These are phyloP conservation scores for Eucidaris tribuloides DNA, from an alignment of 35 echinoderm and acorn worm species.

Conservation along the genomic window DNA sequence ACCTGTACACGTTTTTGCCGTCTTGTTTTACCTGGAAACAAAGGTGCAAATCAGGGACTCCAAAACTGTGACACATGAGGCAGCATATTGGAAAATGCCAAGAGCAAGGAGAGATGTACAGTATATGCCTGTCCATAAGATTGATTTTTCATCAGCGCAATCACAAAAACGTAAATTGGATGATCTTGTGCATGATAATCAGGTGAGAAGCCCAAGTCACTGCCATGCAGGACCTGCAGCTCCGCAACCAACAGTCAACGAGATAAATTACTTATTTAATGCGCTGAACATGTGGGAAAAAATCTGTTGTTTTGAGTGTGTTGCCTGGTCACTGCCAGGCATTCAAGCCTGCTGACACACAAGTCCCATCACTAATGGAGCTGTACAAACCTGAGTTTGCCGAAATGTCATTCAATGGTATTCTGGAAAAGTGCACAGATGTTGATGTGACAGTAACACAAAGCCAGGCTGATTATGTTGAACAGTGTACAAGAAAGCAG, in stretches of 20 bases:
- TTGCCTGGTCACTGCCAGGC: neutral
- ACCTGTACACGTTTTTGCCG: conserved; percentile 25
- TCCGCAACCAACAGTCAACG: neutral
- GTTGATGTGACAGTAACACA: neutral
- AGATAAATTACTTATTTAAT: neutral
- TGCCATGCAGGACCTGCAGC: conserved; percentile 8
- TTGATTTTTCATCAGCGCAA: conserved; percentile 50
- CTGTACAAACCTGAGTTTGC: neutral
- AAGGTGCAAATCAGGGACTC: conserved; percentile 1
- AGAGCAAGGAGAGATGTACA: neutral
- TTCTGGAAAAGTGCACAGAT: neutral
- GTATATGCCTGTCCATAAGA: neutral
- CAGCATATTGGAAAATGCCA: conserved; percentile 29
- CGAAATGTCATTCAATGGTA: neutral
- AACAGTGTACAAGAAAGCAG: conserved; percentile 13
- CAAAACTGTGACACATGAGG: conserved; percentile 39
- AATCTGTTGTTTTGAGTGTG: conserved; percentile 16
- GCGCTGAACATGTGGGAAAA: neutral
- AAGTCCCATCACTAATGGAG: conserved; percentile 1
- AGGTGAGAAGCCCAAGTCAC: neutral
- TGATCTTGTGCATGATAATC: neutral
- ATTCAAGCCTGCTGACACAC: neutral
- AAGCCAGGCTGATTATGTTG: neutral
- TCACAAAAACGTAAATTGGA: conserved; percentile 1
- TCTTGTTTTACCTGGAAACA: conserved; percentile 29